Base-by-base conservation (phyloP, 2,113 vertebrate species). In the Girardinichthys multiradiatus region DNA sequence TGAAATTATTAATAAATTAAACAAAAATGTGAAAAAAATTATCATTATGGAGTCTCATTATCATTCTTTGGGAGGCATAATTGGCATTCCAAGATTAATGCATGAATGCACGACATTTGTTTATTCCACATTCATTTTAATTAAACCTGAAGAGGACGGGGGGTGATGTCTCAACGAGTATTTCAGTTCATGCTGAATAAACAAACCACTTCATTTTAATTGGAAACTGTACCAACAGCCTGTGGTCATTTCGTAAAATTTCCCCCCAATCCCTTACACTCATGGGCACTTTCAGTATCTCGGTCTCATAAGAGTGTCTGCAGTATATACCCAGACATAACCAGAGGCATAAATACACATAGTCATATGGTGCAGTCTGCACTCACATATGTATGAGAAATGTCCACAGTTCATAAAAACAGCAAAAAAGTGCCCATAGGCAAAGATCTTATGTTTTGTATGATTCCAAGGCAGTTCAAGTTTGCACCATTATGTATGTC, bases 121-220 rank as follows among this genome's bases (percentile, higher is more conserved):
- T 54, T 10, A n/a, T 54, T n/a, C n/a, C 48, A 54, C 48, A 54
- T 54, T 54, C 10, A 9, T 45, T 54, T 54, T 54, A 54, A n/a
- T 54, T 54, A 54, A 54, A n/a, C 48, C 24, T 54, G 48, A 54
- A 54, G 48, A 54, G 21, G 8, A 2, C 2, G 8, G 7, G 24
- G 24, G 48, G 10, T 4, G 12, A 13, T 14, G 4, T 37, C 24
- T 63, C n/a, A 33, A 58, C 28, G 15, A 57, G 10, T 63, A 15
- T 70, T 75, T 68, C 35, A 45, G 1, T 60, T 70, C 70, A 45
- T 48, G 76, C 28, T 63, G 26, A 82, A 73, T 68, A 79, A 79
- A 86, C 68, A 77, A 77, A 70, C 33, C 30, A 35, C 26, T 72
- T 84, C 11, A 64, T 81, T 76, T 82, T 63, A 82, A 84, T 82